Evolutionary conservation across 2,797 vertebrate species (phyloP).

Genomic region (Paedocypris micromegethes): DNA sequence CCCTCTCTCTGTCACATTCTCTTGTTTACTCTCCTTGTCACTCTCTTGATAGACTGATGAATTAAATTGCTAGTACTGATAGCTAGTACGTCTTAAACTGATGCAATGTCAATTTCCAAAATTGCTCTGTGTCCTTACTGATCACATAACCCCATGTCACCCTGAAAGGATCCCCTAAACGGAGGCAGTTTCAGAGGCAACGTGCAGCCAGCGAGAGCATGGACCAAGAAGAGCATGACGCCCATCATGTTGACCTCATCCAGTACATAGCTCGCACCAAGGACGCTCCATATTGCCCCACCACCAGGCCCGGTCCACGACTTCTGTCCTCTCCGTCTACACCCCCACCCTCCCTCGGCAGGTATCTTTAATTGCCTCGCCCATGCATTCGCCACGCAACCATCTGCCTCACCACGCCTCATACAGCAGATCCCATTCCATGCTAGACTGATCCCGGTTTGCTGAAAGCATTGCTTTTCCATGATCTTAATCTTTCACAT

Average conservation of each 20-base stretch:
- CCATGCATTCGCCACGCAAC: constrained; percentile 69
- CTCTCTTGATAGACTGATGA: background rate
- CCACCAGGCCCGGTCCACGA: constrained; percentile 63
- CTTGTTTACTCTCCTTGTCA: too few species aligned
- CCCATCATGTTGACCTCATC: constrained; percentile 83
- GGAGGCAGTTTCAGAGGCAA: constrained; percentile 94
- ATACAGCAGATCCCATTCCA: constrained; percentile 42
- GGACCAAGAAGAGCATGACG: constrained; percentile 82
- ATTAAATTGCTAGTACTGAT: background rate
- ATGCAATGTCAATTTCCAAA: background rate
- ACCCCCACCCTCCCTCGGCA: constrained; percentile 90
- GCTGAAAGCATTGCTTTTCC: constrained; percentile 17
- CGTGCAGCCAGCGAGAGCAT: constrained; percentile 93
- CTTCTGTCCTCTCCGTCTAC: constrained; percentile 77
- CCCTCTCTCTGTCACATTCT: too few species aligned
- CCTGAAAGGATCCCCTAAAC: constrained; percentile 85
- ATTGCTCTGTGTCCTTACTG: background rate
- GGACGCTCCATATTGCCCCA: constrained; percentile 68
- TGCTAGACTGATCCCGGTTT: constrained; percentile 25
- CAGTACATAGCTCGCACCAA: constrained; percentile 89
- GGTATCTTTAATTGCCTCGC: constrained; percentile 91
- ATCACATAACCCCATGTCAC: background rate
- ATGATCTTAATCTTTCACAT: background rate
- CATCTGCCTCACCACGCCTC: constrained; percentile 50
- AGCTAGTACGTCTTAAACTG: background rate